These are phyloP conservation scores for Hepsetus odoe DNA, from an alignment of 2,113 vertebrate species.

Conservation along the genomic window DNA sequence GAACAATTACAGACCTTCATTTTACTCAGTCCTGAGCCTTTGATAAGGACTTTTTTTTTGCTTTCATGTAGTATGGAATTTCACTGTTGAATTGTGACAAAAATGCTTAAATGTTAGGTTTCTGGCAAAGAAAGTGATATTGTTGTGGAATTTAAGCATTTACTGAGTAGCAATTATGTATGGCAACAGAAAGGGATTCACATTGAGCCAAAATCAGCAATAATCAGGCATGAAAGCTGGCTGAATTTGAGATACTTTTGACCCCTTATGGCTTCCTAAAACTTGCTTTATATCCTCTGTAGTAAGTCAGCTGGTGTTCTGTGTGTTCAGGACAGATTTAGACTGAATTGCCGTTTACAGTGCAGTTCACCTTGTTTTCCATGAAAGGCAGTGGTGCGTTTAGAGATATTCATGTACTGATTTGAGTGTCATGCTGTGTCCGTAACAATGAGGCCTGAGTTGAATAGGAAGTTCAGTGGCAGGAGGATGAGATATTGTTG, in stretches of 20 bases:
- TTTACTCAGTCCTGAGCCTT: too few species aligned
- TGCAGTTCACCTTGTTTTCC: neutral
- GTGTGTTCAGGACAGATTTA: too few species aligned
- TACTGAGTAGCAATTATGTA: too few species aligned
- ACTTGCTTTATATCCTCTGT: neutral
- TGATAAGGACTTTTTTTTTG: neutral
- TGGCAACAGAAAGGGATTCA: conserved; percentile 36
- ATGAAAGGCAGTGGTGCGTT: neutral
- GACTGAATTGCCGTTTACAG: neutral
- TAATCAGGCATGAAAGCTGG: neutral
- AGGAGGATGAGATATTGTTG: too few species aligned
- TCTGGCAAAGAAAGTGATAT: conserved; percentile 17
- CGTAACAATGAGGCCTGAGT: neutral
- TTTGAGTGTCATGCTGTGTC: neutral
- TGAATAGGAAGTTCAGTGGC: neutral
- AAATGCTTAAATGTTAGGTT: conserved; percentile 12
- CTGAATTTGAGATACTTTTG: neutral
- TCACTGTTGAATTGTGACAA: conserved; percentile 15
- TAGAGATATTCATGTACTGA: neutral
- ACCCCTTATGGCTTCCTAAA: neutral
- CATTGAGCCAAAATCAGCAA: neutral
- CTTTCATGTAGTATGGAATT: conserved; percentile 6
- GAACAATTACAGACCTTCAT: too few species aligned
- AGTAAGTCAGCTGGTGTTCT: neutral
- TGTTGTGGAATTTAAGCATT: neutral